phyloP scores from a whole-genome alignment of 2,113 vertebrate genomes.

The Nesoenas mayeri region DNA sequence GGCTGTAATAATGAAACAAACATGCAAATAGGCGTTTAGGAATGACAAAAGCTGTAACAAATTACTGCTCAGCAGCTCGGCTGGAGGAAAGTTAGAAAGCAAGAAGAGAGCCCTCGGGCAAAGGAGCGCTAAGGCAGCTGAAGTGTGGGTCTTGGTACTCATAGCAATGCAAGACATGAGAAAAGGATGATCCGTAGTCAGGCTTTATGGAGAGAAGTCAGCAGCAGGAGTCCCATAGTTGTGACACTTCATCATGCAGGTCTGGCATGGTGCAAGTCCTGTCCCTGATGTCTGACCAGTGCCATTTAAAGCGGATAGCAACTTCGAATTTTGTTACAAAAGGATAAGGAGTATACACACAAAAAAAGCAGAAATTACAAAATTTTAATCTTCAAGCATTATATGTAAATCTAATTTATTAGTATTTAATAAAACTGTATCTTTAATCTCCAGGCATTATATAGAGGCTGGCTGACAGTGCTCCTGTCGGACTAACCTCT shows the following conservation, averaged over 20 bases:
- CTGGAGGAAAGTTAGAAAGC: background rate
- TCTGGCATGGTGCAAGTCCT: background rate
- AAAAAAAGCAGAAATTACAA: background rate
- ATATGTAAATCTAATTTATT: background rate
- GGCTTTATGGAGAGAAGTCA: background rate
- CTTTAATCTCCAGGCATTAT: background rate
- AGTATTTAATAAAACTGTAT: background rate
- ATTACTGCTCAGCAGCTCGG: background rate
- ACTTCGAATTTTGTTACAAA: background rate
- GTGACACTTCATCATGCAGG: background rate
- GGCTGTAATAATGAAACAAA: background rate
- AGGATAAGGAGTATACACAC: background rate
- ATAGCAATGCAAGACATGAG: background rate
- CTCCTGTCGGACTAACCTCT: background rate
- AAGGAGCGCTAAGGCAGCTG: background rate
- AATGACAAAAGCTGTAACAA: constrained; percentile 20
- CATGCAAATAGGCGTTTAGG: background rate
- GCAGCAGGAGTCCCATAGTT: background rate
- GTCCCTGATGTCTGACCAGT: background rate
- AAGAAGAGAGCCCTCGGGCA: background rate
- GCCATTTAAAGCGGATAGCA: background rate
- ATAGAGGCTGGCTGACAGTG: background rate
- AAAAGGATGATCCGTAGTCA: background rate
- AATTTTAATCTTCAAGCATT: background rate
- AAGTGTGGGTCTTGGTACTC: background rate